These are phyloP conservation scores for Euthynnus affinis DNA, from an alignment of 2,797 vertebrate species.

Conservation along the genomic window DNA sequence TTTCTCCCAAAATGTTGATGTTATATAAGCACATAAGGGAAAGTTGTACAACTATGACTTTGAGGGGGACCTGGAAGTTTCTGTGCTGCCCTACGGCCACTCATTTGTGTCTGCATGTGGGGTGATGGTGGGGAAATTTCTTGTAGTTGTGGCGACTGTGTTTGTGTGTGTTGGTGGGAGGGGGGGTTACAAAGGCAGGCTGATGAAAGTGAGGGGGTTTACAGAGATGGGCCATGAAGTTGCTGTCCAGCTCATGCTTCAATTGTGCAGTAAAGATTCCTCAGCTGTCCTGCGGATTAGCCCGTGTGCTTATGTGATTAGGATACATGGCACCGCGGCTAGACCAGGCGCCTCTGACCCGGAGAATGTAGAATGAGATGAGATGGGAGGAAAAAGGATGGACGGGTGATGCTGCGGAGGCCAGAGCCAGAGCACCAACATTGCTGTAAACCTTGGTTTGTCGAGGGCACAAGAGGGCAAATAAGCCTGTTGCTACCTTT, in stretches of 20 bases:
- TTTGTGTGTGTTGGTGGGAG: conserved; percentile 36
- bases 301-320: conserved; percentile 87
- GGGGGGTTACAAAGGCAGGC: conserved; percentile 59
- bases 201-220: conserved; percentile 78
- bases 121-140: conserved; percentile 59
- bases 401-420: conserved; percentile 60
- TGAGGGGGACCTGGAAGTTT: conserved; percentile 74
- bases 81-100: conserved; percentile 69
- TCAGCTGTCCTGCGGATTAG: conserved; percentile 89
- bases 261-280: conserved; percentile 85
- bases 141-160: conserved; percentile 40
- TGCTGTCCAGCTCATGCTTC: conserved; percentile 82
- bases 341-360: conserved; percentile 84
- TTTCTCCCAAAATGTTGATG: conserved; percentile 71
- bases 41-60: conserved; percentile 62
- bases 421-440: conserved; percentile 25
- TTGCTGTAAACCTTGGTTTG: conserved; percentile 10
- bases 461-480: conserved; percentile 22
- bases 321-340: conserved; percentile 86
- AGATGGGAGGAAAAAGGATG: conserved; percentile 65
- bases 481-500: conserved; percentile 6
- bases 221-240: conserved; percentile 73
- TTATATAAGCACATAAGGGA: conserved; percentile 74
- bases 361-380: conserved; percentile 74
- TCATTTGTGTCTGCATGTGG: conserved; percentile 53